A percentile compares a stretch with the other conserved stretches of the same genome.
phyloP scores from a whole-genome alignment of 2,888 invertebrate species.

The Volucella bombylans region DNA sequence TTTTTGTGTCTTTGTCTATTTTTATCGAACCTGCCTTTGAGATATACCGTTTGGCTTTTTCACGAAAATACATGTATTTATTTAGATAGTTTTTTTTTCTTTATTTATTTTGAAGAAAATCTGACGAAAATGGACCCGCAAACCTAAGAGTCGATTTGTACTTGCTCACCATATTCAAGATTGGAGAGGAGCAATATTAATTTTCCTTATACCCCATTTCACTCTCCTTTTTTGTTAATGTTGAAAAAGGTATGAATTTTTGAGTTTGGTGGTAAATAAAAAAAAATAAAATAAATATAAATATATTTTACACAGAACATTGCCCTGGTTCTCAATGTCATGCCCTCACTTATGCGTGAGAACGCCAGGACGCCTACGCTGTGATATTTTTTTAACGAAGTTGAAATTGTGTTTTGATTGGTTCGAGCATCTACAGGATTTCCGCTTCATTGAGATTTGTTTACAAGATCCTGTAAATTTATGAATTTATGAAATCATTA shows the following conservation, averaged over 20 bases:
- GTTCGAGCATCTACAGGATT: background rate
- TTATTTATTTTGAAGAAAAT: constrained; percentile 26
- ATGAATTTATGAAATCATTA: too few relatives aligned
- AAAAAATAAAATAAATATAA: background rate
- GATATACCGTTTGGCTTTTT: constrained; percentile 38
- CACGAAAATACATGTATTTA: constrained; percentile 18
- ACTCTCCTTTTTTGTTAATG: too few relatives aligned
- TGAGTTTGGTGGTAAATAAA: background rate
- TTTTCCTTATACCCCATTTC: background rate
- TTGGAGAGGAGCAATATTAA: background rate
- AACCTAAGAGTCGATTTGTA: constrained; percentile 1
- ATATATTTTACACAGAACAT: background rate
- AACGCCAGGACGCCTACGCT: too few relatives aligned
- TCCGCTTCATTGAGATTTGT: constrained; percentile 2
- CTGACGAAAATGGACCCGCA: background rate
- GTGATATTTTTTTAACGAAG: background rate
- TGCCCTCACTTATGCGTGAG: too few relatives aligned
- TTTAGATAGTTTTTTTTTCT: background rate
- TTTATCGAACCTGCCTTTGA: constrained; percentile 27
- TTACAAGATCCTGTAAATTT: too few relatives aligned
- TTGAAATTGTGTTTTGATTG: constrained; percentile 7
- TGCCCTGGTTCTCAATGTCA: too few relatives aligned
- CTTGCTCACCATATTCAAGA: background rate
- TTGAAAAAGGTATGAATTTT: background rate
- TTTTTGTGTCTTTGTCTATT: constrained; percentile 25